Conservation (phyloP, 2,113 vertebrate species). For the Herpetotheres cachinnans region DNA sequence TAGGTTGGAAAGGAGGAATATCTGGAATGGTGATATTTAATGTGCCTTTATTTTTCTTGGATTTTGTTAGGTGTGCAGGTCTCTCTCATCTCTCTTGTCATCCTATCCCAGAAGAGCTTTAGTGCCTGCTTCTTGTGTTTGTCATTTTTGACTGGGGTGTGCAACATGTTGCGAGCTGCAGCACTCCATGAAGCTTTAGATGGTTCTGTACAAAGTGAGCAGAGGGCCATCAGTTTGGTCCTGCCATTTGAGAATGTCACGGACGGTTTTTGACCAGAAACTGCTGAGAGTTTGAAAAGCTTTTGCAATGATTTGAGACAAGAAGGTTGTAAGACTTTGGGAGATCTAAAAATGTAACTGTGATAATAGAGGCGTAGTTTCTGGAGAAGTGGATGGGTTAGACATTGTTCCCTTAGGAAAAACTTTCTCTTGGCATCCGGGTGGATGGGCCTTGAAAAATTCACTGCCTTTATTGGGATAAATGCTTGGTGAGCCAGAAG, state of each 20-base stretch:
- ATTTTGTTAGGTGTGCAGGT: background rate
- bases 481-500: background rate
- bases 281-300: background rate
- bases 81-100: background rate
- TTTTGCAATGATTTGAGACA: background rate
- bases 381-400: background rate
- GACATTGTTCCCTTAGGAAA: background rate
- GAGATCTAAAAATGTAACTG: background rate
- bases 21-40: background rate
- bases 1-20: background rate
- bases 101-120: background rate
- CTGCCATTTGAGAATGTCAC: rapidly evolving
- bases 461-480: background rate
- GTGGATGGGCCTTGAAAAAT: background rate
- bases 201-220: background rate
- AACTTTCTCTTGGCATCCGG: background rate
- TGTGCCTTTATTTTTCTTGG: background rate
- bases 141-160: background rate
- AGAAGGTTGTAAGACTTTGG: background rate
- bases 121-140: background rate
- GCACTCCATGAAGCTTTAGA: background rate
- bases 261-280: background rate
- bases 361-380: background rate
- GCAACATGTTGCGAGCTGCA: background rate
- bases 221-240: background rate